Evolutionary conservation across 2,888 invertebrate genomes (phyloP).

Genomic region (Rhorus exstirpatorius): DNA sequence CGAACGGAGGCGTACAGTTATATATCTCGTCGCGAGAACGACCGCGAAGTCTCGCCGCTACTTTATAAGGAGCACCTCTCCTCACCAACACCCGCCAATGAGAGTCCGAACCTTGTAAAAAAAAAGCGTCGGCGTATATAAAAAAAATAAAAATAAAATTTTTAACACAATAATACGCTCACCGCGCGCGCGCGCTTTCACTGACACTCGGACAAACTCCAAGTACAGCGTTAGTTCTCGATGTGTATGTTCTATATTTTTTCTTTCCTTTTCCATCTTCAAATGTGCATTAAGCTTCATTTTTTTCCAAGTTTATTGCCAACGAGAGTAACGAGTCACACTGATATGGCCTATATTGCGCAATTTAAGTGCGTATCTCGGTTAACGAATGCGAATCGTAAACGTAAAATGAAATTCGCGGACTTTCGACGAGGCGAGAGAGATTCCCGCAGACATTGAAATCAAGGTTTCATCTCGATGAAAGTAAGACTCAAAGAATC

Average conservation of each 20-base stretch:
- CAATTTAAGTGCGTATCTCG: not conserved
- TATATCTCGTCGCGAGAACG: conserved; percentile 73
- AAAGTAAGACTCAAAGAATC: conserved; percentile 1
- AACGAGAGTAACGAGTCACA: conserved; percentile 26
- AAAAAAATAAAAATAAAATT: too few species aligned
- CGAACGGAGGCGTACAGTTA: conserved; percentile 79
- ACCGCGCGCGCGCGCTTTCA: conserved; percentile 43
- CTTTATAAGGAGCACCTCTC: conserved; percentile 83
- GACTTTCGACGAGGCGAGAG: not conserved
- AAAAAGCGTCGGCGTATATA: conserved; percentile 53
- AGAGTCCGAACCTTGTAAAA: conserved; percentile 48
- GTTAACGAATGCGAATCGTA: conserved; percentile 45
- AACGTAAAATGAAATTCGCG: conserved; percentile 12
- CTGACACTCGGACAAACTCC: conserved; percentile 33
- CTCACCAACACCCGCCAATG: conserved; percentile 74
- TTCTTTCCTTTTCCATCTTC: conserved; percentile 2
- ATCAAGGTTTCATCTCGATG: not conserved
- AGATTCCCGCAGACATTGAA: conserved; percentile 3
- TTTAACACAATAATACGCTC: too few species aligned
- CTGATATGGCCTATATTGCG: not conserved
- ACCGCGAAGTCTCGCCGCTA: conserved; percentile 74
- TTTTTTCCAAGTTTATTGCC: conserved; percentile 34
- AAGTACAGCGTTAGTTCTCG: conserved; percentile 36
- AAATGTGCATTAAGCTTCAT: conserved; percentile 1
- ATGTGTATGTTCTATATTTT: conserved; percentile 41